Conservation (phyloP, 2,797 vertebrate genomes). For the Eospalax fontanierii region DNA sequence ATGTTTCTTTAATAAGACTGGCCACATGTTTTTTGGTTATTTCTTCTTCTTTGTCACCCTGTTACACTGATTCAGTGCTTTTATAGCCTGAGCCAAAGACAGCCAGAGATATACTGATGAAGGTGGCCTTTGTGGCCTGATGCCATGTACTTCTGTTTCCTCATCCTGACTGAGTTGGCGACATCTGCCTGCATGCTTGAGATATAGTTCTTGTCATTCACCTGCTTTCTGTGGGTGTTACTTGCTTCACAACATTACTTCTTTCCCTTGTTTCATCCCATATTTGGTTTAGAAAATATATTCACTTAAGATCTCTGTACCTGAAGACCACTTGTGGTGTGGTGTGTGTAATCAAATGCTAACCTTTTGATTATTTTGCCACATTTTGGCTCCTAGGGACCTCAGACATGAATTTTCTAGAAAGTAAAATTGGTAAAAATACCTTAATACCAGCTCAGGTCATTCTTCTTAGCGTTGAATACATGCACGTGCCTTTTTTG, state of each 20-base stretch:
- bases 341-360: background rate
- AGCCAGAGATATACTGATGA: background rate
- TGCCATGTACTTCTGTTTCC: background rate
- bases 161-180: background rate
- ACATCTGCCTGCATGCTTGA: background rate
- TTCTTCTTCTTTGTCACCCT: background rate
- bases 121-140: background rate
- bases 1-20: constrained; percentile 8
- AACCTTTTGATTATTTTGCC: constrained; percentile 20
- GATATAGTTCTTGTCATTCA: background rate
- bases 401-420: constrained; percentile 28
- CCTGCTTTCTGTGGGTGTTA: background rate
- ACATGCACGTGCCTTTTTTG: background rate
- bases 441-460: background rate
- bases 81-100: background rate
- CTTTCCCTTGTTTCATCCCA: background rate
- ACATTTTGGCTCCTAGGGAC: background rate
- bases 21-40: background rate
- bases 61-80: background rate
- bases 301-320: background rate
- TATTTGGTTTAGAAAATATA: background rate
- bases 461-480: background rate
- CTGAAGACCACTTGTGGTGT: background rate
- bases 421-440: background rate
- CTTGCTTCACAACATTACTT: constrained; percentile 5